Evolutionary conservation across 2,888 invertebrate genomes (phyloP).

Genomic region (Scaeva pyrastri): DNA sequence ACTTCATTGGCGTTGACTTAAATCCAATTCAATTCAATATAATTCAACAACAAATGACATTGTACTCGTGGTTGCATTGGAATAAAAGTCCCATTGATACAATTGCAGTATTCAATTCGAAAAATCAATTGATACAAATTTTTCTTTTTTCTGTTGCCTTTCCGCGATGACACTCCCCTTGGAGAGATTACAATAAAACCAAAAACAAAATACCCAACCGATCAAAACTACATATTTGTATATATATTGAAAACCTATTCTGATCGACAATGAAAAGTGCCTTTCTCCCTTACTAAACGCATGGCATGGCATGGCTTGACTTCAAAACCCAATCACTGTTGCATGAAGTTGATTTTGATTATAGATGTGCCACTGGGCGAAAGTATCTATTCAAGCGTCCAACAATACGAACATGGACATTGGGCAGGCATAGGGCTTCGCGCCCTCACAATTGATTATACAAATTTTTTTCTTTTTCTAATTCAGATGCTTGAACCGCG

Average conservation of each 20-base stretch:
- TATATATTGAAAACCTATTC: constrained; percentile 11
- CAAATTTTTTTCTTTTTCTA: neutral
- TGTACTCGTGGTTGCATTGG: constrained; percentile 52
- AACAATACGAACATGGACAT: neutral
- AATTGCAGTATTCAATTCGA: constrained; percentile 14
- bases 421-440: constrained; percentile 5
- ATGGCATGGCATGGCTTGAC: neutral
- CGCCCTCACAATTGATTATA: neutral
- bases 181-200: neutral
- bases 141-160: neutral
- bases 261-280: constrained; percentile 17
- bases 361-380: constrained; percentile 15
- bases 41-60: constrained; percentile 9
- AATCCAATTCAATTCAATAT: neutral
- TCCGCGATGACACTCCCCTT: constrained; percentile 38
- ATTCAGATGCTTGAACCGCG: constrained; percentile 29
- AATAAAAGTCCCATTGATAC: constrained; percentile 41
- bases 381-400: neutral
- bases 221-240: neutral
- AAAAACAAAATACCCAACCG: neutral
- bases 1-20: constrained; percentile 4
- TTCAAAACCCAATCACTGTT: constrained; percentile 15
- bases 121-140: constrained; percentile 55
- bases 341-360: constrained; percentile 20
- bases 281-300: constrained; percentile 24